Conservation (phyloP, 2,797 vertebrate species). For the Scomberomorus guttatus region DNA sequence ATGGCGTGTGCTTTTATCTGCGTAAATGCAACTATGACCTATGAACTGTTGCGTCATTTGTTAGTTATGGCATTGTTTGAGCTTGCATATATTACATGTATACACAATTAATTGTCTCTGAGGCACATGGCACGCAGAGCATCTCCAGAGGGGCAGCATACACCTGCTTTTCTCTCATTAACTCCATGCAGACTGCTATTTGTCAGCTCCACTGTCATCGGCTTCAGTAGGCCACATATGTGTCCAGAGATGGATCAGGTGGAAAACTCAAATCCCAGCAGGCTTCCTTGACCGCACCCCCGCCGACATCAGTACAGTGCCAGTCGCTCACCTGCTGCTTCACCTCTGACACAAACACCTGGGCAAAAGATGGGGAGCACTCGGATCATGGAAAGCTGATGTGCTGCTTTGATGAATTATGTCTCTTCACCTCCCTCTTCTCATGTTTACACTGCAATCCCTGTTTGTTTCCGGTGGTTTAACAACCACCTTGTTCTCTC, state of each 20-base stretch:
- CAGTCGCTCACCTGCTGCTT: constrained; percentile 69
- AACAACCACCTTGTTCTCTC: not conserved
- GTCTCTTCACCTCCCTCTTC: constrained; percentile 6
- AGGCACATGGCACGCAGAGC: constrained; percentile 11
- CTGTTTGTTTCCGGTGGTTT: constrained; percentile 5
- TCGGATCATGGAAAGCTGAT: constrained; percentile 18
- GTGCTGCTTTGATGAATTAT: constrained; percentile 10
- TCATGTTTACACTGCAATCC: constrained; percentile 4
- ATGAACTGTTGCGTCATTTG: constrained; percentile 8
- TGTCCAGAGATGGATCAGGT: constrained; percentile 65
- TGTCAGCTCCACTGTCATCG: constrained; percentile 57
- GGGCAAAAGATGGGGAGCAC: constrained; percentile 44
- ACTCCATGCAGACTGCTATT: constrained; percentile 51
- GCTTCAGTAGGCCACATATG: constrained; percentile 58
- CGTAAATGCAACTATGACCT: not conserved
- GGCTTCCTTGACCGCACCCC: constrained; percentile 47
- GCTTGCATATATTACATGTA: constrained; percentile 39
- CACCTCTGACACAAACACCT: constrained; percentile 67
- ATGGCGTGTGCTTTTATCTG: not conserved
- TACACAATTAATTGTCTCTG: constrained; percentile 41
- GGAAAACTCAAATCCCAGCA: constrained; percentile 65
- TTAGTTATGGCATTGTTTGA: constrained; percentile 24
- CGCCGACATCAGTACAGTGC: constrained; percentile 50
- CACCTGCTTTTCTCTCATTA: constrained; percentile 73
- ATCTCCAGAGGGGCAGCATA: constrained; percentile 44